These are phyloP conservation scores for Podarcis muralis DNA, from an alignment of 2,113 vertebrate species.

Conservation along the genomic window DNA sequence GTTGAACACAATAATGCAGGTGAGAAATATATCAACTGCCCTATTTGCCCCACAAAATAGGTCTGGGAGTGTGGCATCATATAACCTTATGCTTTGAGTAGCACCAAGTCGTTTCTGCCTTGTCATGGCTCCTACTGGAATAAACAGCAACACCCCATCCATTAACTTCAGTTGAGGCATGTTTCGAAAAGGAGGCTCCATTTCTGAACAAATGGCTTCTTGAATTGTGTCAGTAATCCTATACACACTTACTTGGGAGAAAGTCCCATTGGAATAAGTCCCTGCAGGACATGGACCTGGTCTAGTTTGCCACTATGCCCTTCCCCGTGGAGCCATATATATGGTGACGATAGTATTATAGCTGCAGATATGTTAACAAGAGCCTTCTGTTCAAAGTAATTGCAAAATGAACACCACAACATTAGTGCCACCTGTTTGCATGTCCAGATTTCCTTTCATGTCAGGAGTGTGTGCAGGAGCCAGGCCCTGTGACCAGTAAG, in stretches of 20 bases:
- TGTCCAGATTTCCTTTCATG: neutral
- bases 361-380: neutral
- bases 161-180: neutral
- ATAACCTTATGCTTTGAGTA: conserved; percentile 51
- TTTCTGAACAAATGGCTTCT: neutral
- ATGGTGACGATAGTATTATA: neutral
- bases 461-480: no score
- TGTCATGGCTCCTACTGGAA: no score
- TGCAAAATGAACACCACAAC: neutral
- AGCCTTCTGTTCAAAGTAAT: neutral
- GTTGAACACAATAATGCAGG: conserved; percentile 61
- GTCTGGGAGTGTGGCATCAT: conserved; percentile 63
- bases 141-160: neutral
- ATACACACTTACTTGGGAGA: neutral
- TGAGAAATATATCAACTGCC: conserved; percentile 74
- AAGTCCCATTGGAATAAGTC: no score
- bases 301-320: neutral
- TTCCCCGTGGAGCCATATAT: neutral
- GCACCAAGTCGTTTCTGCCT: neutral
- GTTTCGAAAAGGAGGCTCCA: neutral
- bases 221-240: neutral
- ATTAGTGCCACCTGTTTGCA: neutral
- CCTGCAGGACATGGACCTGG: neutral
- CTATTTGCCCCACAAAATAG: conserved; percentile 54
- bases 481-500: no score